phyloP scores from a whole-genome alignment of 2,797 vertebrate species.

The Eleutherodactylus coqui region DNA sequence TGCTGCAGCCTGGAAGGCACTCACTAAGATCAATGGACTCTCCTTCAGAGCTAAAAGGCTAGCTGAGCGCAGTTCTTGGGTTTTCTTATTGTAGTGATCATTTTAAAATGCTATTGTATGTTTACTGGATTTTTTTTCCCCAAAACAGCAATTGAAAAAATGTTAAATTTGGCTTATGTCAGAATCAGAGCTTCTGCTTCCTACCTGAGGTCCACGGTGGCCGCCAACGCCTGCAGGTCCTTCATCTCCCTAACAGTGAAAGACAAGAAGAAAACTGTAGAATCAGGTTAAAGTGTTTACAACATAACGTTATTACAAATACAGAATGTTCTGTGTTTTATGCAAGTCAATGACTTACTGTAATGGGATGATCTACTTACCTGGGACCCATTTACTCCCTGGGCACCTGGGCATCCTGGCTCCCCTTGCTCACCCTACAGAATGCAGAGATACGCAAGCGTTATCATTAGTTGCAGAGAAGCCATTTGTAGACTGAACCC shows the following conservation, averaged over 20 bases:
- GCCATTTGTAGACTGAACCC: not conserved
- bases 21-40: not conserved
- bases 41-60: not conserved
- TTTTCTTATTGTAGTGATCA: too few species aligned
- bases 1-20: not conserved
- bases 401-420: constrained; percentile 77
- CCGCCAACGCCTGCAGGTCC: constrained; percentile 81
- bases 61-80: not conserved
- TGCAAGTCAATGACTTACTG: not conserved
- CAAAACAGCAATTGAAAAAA: not conserved
- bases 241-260: constrained; percentile 78
- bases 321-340: not conserved
- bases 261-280: not conserved
- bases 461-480: not conserved
- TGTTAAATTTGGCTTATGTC: not conserved
- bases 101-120: too few species aligned
- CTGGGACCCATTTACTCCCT: constrained; percentile 85
- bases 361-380: constrained; percentile 69
- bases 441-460: not conserved
- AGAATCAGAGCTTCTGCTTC: not conserved
- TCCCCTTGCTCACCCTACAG: constrained; percentile 79
- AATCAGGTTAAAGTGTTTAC: not conserved
- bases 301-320: not conserved
- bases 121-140: too few species aligned
- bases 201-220: constrained; percentile 80